These are phyloP conservation scores for Eumerus sabulonum DNA, from an alignment of 2,888 invertebrate genomes.

Conservation along the genomic window DNA sequence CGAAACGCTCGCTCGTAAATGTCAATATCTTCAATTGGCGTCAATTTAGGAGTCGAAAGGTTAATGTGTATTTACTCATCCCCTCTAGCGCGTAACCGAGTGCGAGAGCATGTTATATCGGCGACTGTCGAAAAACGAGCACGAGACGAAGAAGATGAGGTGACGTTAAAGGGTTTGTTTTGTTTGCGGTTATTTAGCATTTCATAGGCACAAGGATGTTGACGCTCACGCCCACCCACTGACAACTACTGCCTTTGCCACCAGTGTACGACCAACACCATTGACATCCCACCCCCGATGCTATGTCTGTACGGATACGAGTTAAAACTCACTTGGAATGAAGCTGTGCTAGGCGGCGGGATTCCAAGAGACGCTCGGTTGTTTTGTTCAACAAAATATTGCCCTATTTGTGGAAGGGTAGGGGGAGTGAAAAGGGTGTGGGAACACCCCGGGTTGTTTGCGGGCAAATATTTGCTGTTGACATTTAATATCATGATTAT, in stretches of 20 bases:
- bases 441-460: conserved; percentile 32
- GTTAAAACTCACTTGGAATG: conserved; percentile 27
- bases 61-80: conserved; percentile 15
- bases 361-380: conserved; percentile 19
- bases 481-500: conserved; percentile 36
- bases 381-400: conserved; percentile 43
- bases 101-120: neutral
- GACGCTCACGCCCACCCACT: conserved; percentile 8
- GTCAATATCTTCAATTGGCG: conserved; percentile 40
- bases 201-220: conserved; percentile 50
- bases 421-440: too few species aligned
- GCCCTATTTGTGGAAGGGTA: conserved; percentile 32
- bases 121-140: too few species aligned
- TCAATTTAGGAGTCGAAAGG: conserved; percentile 39
- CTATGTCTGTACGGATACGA: neutral
- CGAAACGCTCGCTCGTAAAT: conserved; percentile 26
- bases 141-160: too few species aligned
- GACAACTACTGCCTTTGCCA: too few species aligned
- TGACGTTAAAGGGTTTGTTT: conserved; percentile 34
- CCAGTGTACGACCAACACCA: too few species aligned
- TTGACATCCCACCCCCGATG: too few species aligned
- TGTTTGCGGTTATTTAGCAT: conserved; percentile 50
- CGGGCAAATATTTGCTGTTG: conserved; percentile 46
- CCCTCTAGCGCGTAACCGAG: neutral
- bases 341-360: conserved; percentile 33